These are phyloP conservation scores for Babyrousa celebensis DNA, from an alignment of 2,797 vertebrate genomes.

Conservation along the genomic window DNA sequence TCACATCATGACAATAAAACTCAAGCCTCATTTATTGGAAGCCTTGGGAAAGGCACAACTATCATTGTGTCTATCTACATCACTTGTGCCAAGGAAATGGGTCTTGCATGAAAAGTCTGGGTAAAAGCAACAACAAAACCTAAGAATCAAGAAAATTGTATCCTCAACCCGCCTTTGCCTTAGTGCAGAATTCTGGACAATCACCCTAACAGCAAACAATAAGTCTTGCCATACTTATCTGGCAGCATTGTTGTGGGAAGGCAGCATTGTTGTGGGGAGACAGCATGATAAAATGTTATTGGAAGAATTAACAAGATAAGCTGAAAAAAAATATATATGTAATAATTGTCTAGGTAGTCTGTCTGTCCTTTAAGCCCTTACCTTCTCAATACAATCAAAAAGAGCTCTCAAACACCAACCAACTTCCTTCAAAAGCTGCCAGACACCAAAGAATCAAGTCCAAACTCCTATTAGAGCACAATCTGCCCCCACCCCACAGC, in stretches of 20 bases:
- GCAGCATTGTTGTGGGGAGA: not conserved
- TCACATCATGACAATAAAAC: not conserved
- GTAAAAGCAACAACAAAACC: not conserved
- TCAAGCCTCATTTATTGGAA: not conserved
- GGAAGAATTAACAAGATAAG: conserved; percentile 29
- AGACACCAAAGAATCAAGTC: not conserved
- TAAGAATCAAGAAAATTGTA: conserved; percentile 2
- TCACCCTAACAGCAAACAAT: not conserved
- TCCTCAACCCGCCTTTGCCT: conserved; percentile 27
- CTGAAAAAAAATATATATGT: not conserved
- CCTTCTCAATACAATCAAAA: not conserved
- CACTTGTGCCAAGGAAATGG: conserved; percentile 2
- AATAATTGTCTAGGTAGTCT: conserved; percentile 24
- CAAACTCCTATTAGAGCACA: not conserved
- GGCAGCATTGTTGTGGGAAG: not conserved
- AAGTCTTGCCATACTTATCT: not conserved
- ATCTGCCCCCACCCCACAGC: not conserved
- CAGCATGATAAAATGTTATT: conserved; percentile 39
- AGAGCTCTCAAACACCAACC: not conserved
- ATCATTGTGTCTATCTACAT: not conserved
- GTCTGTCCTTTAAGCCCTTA: not conserved
- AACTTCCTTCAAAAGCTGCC: not conserved
- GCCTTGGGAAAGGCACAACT: not conserved
- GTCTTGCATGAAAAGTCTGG: not conserved
- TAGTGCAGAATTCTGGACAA: not conserved